Percentiles rank a stretch among this genome's conserved stretches.
These are phyloP conservation scores for Acrossocheilus fasciatus DNA, from an alignment of 2,797 vertebrate species.

Conservation along the genomic window DNA sequence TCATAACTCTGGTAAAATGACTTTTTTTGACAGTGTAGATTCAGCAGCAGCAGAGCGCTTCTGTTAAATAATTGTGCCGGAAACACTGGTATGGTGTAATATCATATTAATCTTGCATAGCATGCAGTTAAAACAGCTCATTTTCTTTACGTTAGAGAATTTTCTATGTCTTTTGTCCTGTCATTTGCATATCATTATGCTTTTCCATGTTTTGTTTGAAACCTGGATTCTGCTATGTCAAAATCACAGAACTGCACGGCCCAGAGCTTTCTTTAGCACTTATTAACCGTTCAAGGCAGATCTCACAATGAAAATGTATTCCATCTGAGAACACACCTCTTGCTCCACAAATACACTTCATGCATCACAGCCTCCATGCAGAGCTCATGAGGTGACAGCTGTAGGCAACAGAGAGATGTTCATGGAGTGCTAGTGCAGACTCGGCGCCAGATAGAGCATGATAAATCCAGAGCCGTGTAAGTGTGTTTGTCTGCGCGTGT, in stretches of 20 bases:
- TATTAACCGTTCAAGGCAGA: conserved; percentile 52
- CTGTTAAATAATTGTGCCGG: neutral
- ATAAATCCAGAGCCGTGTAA: conserved; percentile 69
- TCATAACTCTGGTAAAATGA: neutral
- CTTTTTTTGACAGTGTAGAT: neutral
- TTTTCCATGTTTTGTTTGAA: neutral
- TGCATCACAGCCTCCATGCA: conserved; percentile 70
- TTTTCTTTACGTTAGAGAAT: neutral
- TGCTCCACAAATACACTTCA: conserved; percentile 64
- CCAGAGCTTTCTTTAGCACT: conserved; percentile 44
- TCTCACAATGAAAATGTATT: conserved; percentile 39
- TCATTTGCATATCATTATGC: neutral
- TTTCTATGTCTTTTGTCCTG: neutral
- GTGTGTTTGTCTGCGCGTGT: conserved; percentile 42
- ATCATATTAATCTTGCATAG: conserved; percentile 7
- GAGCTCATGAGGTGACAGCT: conserved; percentile 74
- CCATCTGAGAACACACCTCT: conserved; percentile 52
- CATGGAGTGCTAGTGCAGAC: conserved; percentile 64
- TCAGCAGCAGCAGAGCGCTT: neutral
- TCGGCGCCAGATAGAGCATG: conserved; percentile 70
- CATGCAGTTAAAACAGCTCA: neutral
- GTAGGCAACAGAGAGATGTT: conserved; percentile 75
- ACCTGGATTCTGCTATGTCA: neutral
- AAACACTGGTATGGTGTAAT: conserved; percentile 25
- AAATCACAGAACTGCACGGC: neutral